These are phyloP conservation scores for Caenorhabditis sp. DNA, from an alignment of 2,888 invertebrate genomes.

Conservation along the genomic window DNA sequence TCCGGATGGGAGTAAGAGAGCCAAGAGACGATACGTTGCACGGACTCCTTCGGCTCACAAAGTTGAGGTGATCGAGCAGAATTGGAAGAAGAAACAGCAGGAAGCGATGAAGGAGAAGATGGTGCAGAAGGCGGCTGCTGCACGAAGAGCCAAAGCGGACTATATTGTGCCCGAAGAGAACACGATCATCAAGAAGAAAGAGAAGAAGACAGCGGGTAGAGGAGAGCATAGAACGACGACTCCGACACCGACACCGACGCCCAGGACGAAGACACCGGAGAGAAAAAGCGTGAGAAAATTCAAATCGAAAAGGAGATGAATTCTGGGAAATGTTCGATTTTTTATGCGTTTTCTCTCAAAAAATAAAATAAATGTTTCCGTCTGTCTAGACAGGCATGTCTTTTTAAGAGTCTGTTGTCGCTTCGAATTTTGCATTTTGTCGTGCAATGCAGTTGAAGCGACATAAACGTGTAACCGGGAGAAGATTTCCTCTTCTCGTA, in stretches of 20 bases:
- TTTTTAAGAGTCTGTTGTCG: too few species aligned
- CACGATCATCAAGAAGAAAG: constrained; percentile 17
- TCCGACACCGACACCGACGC: not conserved
- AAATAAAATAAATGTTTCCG: too few species aligned
- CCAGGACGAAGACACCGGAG: not conserved
- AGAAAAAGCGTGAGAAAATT: not conserved
- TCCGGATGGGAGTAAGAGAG: constrained; percentile 16
- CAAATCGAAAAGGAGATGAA: too few species aligned
- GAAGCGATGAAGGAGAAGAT: constrained; percentile 32
- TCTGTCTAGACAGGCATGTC: too few species aligned
- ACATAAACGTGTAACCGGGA: too few species aligned
- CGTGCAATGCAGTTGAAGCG: too few species aligned
- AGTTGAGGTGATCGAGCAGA: constrained; percentile 38
- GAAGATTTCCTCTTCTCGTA: too few species aligned
- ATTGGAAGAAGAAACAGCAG: constrained; percentile 55
- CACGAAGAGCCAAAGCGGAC: constrained; percentile 31
- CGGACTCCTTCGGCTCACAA: constrained; percentile 32
- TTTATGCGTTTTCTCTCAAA: too few species aligned
- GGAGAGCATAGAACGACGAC: not conserved
- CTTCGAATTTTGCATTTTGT: too few species aligned
- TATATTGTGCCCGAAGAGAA: constrained; percentile 48
- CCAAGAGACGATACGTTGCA: constrained; percentile 11
- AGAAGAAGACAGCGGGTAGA: not conserved
- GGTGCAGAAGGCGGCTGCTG: constrained; percentile 33
- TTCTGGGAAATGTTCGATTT: too few species aligned